Base-by-base conservation (phyloP, 2,113 vertebrate species). In the Heloderma charlesbogerti region DNA sequence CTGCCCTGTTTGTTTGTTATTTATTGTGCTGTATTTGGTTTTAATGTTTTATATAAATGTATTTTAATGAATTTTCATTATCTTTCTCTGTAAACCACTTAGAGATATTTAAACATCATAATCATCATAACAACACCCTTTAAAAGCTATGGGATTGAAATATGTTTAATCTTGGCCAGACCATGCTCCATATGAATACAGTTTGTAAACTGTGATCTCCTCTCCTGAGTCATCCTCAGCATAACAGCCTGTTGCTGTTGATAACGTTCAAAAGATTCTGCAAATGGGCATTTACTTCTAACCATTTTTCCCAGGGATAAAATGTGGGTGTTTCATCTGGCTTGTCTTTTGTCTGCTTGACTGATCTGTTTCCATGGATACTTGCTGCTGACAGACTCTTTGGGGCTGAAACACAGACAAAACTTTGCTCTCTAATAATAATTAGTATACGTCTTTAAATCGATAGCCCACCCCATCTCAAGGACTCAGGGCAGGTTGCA, bases 331-430 rank as follows among this genome's bases (percentile, higher is more conserved):
- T 34, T 71, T 86, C 16, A 34, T 67, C 22, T 60, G 57, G 3
- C 40, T 67, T 4, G 37, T 48, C 75, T 88, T 88, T 88, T 88
- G 87, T 88, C 54, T 79, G 57, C 86, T 88, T 66, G 75, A 79
- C 57, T 66, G 86, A 34, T 63, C 29, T 3, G 74, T 88, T 88
- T 66, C 87, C 75, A 88, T 88, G 87, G 87, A 79, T 66, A 67
- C 57, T 25, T 40, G 10, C 57, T 34, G 12, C 57, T 63, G 37
- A 72, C 3, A 71, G 84, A 75, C 71, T 31, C 18, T 40, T 34
- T 29, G 13, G 57, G 75, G 9, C 43, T 63, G 27, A 88, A 80
- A 79, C 16, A 67, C 37, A 86, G 45, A 31, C 40, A 45, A 29
- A 79, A 79, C 40, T 80, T 88, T 67, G 57, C 57, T 80, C 43